Evolutionary conservation across 2,113 vertebrate species (phyloP).

Genomic region (Marmota flaviventris): DNA sequence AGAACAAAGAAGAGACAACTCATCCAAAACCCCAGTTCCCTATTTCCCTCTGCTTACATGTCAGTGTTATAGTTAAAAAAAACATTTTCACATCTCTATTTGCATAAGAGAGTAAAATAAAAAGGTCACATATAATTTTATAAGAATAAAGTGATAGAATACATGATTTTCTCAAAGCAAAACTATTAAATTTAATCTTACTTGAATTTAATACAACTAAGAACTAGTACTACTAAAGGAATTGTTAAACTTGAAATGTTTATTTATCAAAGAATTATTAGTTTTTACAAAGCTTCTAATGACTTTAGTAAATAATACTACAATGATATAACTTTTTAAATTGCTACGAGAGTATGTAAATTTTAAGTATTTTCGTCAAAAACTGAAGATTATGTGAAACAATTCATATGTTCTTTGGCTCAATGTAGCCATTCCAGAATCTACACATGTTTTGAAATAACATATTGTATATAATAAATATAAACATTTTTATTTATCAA

Average conservation of each 20-base stretch:
- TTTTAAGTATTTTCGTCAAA: neutral
- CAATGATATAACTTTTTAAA: neutral
- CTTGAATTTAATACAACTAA: neutral
- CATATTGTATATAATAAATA: neutral
- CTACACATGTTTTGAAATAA: neutral
- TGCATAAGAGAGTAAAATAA: neutral
- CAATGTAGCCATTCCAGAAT: neutral
- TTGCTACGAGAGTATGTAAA: neutral
- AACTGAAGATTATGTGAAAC: neutral
- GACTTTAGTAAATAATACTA: neutral
- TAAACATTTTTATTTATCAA: neutral
- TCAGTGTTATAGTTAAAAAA: neutral
- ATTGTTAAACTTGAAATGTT: slow-evolving; percentile 12
- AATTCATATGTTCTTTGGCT: neutral
- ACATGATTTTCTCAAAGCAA: neutral
- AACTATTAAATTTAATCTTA: slow-evolving; percentile 18
- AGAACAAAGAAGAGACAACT: slow-evolving; percentile 10
- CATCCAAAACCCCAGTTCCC: neutral
- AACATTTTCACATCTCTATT: neutral
- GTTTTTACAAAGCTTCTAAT: neutral
- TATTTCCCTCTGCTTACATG: neutral
- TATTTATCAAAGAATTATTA: neutral
- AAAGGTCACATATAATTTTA: neutral
- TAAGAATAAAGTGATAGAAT: neutral
- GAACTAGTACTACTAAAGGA: neutral